Evolutionary conservation across 2,797 vertebrate species (phyloP).

Genomic region (Danionella dracula): DNA sequence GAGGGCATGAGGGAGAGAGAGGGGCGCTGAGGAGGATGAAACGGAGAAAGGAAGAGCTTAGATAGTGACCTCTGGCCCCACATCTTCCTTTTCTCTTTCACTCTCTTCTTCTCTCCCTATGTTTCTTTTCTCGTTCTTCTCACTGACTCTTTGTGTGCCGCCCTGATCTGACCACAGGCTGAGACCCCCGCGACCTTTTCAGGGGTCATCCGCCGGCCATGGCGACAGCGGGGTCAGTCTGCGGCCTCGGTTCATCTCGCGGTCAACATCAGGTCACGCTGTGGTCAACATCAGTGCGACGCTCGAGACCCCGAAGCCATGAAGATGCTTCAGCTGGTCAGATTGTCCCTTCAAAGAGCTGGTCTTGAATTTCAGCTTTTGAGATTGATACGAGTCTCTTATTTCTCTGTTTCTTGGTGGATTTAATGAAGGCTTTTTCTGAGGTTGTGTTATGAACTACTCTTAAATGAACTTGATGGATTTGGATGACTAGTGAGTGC

Average conservation of each 20-base stretch:
- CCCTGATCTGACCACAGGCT: conserved; percentile 38
- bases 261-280: conserved; percentile 48
- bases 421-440: too few relatives aligned
- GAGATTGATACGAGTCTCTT: neutral
- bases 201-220: conserved; percentile 38
- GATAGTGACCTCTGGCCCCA: conserved; percentile 31
- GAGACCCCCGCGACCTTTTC: conserved; percentile 29
- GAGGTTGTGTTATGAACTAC: too few relatives aligned
- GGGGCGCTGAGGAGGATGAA: conserved; percentile 28
- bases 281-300: conserved; percentile 48
- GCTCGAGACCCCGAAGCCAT: conserved; percentile 25
- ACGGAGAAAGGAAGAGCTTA: conserved; percentile 47
- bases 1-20: conserved; percentile 31
- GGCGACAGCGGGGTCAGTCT: conserved; percentile 42
- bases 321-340: neutral
- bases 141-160: conserved; percentile 46
- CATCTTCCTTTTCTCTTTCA: conserved; percentile 43
- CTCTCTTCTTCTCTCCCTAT: conserved; percentile 42
- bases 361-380: conserved; percentile 16
- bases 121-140: conserved; percentile 48
- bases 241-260: conserved; percentile 39
- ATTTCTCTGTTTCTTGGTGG: too few relatives aligned
- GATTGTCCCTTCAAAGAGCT: conserved; percentile 25
- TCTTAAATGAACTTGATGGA: too few relatives aligned
- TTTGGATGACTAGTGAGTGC: too few relatives aligned